Evolutionary conservation across 2,888 invertebrate species (phyloP).

Genomic region (Sinotaia quadrata): DNA sequence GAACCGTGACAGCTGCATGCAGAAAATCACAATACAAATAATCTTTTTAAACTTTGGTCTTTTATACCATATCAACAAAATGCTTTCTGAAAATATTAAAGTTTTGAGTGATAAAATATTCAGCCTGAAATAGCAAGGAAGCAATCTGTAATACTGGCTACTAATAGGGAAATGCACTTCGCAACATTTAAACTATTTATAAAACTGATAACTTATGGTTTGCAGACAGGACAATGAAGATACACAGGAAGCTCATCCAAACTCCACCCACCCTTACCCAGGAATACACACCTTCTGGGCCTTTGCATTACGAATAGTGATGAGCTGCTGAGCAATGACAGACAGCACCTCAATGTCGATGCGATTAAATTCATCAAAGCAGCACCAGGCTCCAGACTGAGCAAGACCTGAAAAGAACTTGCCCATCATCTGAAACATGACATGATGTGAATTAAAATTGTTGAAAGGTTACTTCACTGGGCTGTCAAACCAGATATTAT

Average conservation of each 20-base stretch:
- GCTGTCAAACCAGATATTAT: background rate
- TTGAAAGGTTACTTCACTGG: background rate
- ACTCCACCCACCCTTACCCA: background rate
- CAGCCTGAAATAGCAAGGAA: no score
- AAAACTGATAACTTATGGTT: no score
- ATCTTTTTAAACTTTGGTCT: no score
- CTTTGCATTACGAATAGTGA: conserved; percentile 90
- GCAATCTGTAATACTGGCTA: no score
- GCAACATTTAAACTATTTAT: no score
- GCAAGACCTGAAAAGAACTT: conserved; percentile 90
- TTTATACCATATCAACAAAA: no score
- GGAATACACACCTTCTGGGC: conserved; percentile 76
- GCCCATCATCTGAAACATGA: conserved; percentile 85
- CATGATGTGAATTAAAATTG: no score
- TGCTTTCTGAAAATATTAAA: no score
- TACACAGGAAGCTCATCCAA: background rate
- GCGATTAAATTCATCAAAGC: conserved; percentile 92
- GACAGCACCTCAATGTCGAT: conserved; percentile 92
- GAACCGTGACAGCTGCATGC: conserved; percentile 77
- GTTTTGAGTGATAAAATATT: no score
- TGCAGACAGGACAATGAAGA: no score
- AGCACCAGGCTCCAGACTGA: conserved; percentile 93
- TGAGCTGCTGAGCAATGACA: conserved; percentile 90
- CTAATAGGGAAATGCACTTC: no score
- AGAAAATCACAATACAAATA: no score